A percentile compares a stretch with the other conserved stretches of the same genome.
Conservation (phyloP, 2,888 invertebrate genomes). For the Barypeithes pellucidus region DNA sequence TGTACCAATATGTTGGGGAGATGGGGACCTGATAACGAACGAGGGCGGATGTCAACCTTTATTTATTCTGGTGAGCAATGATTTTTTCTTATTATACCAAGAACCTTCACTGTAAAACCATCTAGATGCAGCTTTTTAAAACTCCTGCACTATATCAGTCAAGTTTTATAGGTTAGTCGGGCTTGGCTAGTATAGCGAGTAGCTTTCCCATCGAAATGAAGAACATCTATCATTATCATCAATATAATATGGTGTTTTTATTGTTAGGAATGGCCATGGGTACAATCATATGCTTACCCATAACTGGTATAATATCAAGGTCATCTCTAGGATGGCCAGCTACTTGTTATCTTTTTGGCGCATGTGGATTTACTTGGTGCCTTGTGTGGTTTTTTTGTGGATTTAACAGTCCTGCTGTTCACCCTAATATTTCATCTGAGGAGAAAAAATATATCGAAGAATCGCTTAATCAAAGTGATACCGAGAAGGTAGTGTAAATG, state of each 20-base stretch:
- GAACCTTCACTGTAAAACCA: no score
- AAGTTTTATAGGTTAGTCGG: no score
- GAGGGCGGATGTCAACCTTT: constrained; percentile 39
- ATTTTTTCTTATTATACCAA: not conserved
- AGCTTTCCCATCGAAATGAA: no score
- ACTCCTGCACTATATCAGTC: no score
- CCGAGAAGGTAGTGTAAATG: constrained; percentile 5
- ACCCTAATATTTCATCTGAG: constrained; percentile 35
- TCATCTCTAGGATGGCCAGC: constrained; percentile 42
- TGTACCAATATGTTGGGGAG: constrained; percentile 73
- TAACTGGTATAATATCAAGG: constrained; percentile 35
- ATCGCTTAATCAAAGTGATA: constrained; percentile 29
- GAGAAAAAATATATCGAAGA: constrained; percentile 44
- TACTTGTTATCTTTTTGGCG: constrained; percentile 40
- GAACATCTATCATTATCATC: no score
- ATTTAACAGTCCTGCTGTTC: constrained; percentile 25
- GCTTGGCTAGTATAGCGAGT: no score
- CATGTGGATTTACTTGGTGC: constrained; percentile 21
- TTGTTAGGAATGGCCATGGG: constrained; percentile 33
- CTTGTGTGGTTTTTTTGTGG: constrained; percentile 29
- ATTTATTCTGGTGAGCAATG: constrained; percentile 19
- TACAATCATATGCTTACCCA: constrained; percentile 25
- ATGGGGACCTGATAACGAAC: constrained; percentile 49
- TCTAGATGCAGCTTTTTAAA: no score
- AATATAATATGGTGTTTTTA: no score